phyloP scores from a whole-genome alignment of 2,888 invertebrate genomes.

The Lycaena phlaeas region DNA sequence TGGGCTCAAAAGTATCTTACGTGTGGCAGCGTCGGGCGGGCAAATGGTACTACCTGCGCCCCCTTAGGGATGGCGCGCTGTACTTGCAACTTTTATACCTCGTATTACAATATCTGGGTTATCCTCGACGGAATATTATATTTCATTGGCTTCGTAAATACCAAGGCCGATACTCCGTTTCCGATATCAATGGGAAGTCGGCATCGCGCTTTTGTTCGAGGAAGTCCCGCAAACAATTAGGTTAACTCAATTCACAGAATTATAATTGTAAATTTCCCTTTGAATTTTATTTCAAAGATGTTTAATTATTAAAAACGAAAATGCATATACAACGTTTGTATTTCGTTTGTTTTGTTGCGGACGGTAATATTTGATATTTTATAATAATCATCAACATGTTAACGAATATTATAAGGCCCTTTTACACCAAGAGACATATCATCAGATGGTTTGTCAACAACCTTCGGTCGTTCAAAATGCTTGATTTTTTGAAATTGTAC shows the following conservation, averaged over 20 bases:
- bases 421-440: too few species aligned
- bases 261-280: not conserved
- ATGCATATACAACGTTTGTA: too few species aligned
- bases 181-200: constrained; percentile 34
- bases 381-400: too few species aligned
- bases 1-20: constrained; percentile 48
- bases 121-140: constrained; percentile 61
- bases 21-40: constrained; percentile 60
- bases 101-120: constrained; percentile 64
- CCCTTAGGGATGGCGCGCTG: constrained; percentile 31
- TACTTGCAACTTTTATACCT: constrained; percentile 53
- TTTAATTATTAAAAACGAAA: too few species aligned
- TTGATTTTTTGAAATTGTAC: too few species aligned
- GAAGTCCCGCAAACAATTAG: not conserved
- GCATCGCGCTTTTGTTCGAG: constrained; percentile 12
- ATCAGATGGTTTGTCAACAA: too few species aligned
- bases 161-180: constrained; percentile 50
- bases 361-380: too few species aligned
- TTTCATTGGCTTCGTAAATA: constrained; percentile 59
- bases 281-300: too few species aligned
- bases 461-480: too few species aligned
- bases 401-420: too few species aligned
- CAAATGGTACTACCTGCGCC: constrained; percentile 44
- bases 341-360: too few species aligned
- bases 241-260: not conserved